Percentiles rank a stretch among this genome's conserved stretches.
Conservation (phyloP, 1,140 invertebrate species). For the Chlorops oryzae region DNA sequence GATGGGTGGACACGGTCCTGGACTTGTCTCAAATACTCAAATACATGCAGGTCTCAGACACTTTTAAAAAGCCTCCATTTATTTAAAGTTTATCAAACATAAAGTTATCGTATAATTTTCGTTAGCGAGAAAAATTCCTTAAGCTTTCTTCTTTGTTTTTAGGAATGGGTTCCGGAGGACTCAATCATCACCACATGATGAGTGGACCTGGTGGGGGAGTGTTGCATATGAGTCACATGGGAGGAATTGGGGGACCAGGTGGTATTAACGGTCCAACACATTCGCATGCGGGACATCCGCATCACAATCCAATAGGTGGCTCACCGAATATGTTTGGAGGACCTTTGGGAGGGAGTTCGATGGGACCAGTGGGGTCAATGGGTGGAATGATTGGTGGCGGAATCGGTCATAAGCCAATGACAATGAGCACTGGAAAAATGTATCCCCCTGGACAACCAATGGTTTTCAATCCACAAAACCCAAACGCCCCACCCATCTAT, state of each 20-base stretch:
- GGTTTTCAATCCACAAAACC: constrained; percentile 98
- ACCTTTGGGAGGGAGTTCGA: constrained; percentile 31
- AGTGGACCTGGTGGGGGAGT: constrained; percentile 33
- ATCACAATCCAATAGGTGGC: constrained; percentile 17
- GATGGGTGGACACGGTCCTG: constrained; percentile 10
- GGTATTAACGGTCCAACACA: constrained; percentile 30
- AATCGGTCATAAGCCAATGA: constrained; percentile 56
- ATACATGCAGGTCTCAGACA: too few species aligned
- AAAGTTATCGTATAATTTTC: too few species aligned
- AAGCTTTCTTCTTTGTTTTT: too few species aligned
- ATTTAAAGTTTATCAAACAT: too few species aligned
- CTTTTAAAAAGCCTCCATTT: too few species aligned
- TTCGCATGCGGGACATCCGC: constrained; percentile 25
- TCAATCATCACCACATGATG: too few species aligned
- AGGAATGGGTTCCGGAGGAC: constrained; percentile 35
- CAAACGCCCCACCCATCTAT: constrained; percentile 95
- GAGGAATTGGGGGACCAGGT: constrained; percentile 30
- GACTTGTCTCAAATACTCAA: too few species aligned
- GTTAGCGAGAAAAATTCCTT: too few species aligned
- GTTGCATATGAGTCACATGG: constrained; percentile 29
- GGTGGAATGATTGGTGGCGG: constrained; percentile 43
- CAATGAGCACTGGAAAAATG: constrained; percentile 83
- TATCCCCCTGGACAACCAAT: constrained; percentile 94
- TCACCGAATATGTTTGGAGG: constrained; percentile 34
- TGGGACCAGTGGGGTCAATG: constrained; percentile 45